Conservation (phyloP, 2,888 invertebrate species). For the Cephus rjabovi region DNA sequence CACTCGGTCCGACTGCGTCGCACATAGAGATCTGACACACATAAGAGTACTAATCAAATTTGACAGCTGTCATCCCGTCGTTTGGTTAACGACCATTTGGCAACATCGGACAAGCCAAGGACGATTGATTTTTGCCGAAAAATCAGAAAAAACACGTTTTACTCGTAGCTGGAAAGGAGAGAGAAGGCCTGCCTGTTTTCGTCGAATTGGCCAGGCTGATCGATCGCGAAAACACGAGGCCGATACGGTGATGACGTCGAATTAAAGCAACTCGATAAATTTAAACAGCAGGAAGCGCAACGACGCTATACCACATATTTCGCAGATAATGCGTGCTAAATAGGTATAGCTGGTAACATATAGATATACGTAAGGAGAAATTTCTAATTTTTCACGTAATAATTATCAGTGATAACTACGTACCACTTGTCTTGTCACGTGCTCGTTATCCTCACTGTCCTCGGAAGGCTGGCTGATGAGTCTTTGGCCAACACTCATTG, state of each 20-base stretch:
- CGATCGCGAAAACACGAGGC: background rate
- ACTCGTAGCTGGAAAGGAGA: background rate
- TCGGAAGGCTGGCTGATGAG: slow-evolving; percentile 51
- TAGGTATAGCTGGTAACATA: too few species aligned
- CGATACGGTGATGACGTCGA: background rate
- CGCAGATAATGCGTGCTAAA: background rate
- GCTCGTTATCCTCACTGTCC: slow-evolving; percentile 53
- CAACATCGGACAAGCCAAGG: background rate
- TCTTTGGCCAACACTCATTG: slow-evolving; percentile 50
- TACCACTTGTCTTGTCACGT: slow-evolving; percentile 42
- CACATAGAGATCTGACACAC: background rate
- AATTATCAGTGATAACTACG: slow-evolving; percentile 26
- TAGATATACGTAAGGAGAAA: background rate
- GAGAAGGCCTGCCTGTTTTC: background rate
- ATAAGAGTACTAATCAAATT: background rate
- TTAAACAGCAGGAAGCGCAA: background rate
- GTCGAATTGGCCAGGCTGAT: background rate
- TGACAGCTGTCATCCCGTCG: background rate
- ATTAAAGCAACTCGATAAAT: background rate
- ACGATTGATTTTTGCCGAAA: background rate
- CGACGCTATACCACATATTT: background rate
- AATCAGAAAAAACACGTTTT: background rate
- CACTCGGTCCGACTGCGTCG: background rate
- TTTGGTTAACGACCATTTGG: background rate
- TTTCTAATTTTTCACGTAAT: background rate